Conservation (phyloP, 2,113 vertebrate genomes). For the Archocentrus centrarchus region DNA sequence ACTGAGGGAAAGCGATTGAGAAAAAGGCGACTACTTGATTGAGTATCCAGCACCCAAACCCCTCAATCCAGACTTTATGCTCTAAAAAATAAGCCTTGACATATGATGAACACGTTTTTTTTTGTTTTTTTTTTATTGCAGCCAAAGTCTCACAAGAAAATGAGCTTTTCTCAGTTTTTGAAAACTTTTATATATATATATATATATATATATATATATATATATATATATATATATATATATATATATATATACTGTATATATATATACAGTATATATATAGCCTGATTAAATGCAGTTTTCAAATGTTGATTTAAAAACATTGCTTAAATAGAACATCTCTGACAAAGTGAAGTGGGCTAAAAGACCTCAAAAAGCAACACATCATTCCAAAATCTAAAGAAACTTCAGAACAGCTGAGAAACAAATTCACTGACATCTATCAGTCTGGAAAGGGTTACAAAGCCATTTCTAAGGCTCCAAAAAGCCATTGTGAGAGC, state of each 20-base stretch:
- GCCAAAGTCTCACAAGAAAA: neutral
- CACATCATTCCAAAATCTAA: no score
- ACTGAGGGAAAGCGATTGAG: constrained; percentile 46
- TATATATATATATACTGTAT: no score
- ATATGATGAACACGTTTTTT: constrained; percentile 7
- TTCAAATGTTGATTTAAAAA: no score
- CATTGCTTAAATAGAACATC: no score
- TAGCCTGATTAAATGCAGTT: no score
- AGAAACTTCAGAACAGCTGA: neutral
- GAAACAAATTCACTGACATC: neutral
- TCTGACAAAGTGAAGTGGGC: no score
- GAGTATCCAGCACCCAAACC: constrained; percentile 39
- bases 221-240: no score
- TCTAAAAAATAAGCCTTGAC: constrained; percentile 30
- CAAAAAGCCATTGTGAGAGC: neutral
- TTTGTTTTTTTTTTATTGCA: neutral
- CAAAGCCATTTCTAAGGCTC: neutral
- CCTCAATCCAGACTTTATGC: neutral
- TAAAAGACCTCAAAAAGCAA: no score
- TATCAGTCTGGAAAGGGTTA: neutral
- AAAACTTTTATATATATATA: neutral
- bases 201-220: no score
- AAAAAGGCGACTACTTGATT: constrained; percentile 58
- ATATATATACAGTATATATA: no score
- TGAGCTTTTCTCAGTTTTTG: neutral